Base-by-base conservation (phyloP, 2,113 vertebrate species). In the Dicrurus megarhynchus region DNA sequence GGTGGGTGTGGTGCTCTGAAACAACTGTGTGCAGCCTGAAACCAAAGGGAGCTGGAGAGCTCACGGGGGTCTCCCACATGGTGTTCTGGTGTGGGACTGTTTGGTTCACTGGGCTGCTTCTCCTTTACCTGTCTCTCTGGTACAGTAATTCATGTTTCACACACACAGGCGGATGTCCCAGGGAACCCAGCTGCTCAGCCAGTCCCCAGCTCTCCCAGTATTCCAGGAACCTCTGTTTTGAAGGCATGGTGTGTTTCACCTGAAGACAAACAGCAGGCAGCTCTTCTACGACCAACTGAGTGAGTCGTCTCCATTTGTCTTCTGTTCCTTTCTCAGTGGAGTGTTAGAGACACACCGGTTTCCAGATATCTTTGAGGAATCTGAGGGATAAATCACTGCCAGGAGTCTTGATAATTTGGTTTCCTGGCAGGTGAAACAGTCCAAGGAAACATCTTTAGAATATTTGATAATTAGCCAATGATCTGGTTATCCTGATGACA, bases 191-290 rank as follows among this genome's bases (percentile, higher is more conserved):
- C 98, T 23, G 98, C 98, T 75, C 99, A 98, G 12, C 98, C 98
- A 1, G 98, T 99, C 19, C 99, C 99, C 44, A 99, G 98, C 86
- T 99, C 99, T 73, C 99, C 99, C 93, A 99, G 98, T 84, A 96
- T 99, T 6, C 99, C 99, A 4, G 99, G 99, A 64, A 98, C 97
- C 57, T 97, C 98, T 37, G 96, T 97, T 10, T 37, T 97, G 80
- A 99, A 99, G 97, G 98, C 99, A 6, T 99, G 99, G 99, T 98
- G 97, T 67, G 76, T 98, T 4, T 98, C 98, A 56, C 91, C 98
- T 61, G 98, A 98, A 28, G 99, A 99, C 23, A 99, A 99, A 70
- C 99, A 99, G 95, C 99, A 98, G 93, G 97, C 98, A 80, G 97
- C 98, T 74, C 98, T 98, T 74, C 92, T 46, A 77, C 98, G 98